Base-by-base conservation (phyloP, 2,797 vertebrate species). In the Gallinago solitaria region DNA sequence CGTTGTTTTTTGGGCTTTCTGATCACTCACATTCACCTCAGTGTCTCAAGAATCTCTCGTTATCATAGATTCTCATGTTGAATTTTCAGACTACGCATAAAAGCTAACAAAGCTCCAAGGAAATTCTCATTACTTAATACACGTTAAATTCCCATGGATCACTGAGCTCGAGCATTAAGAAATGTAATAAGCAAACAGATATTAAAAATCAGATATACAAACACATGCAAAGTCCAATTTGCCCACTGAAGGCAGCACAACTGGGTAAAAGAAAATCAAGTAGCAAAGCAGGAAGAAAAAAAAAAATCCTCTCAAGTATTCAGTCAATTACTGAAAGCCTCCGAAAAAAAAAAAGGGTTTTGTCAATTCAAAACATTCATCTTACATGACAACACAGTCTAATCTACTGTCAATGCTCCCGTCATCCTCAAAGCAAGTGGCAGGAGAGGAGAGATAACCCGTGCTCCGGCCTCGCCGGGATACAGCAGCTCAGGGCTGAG, bases 281-380 rank as follows among this genome's bases (percentile, higher is more conserved):
- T 2, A 83, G 64, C 45, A 54, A 90, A 87, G 53, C 68, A 54
- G 41, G 16, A 0, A 12, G 43, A 41, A 70, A 63, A 24, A 48
- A 76, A 47, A 47, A 47, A 60, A 59, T n/a, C 37, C 64, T 80
- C 90, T 87, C n/a, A n/a, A 93, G 82, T 54, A 83, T 89, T 85
- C 90, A 79, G 51, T 86, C 91, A 92, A 95, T 93, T 92, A 93
- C 71, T 83, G 93, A 51, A 87, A 92, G 71, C 69, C 78, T 93
- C 48, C 21, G 73, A 47, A 61, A 89, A 84, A 89, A 76, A 45
- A 84, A 89, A 76, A 39, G 41, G 7, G 10, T 41, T 47, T 84
- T 95, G 88, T 80, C 90, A 89, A 87, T 71, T 89, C 90, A 75
- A 89, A 96, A 80, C 73, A 92, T 69, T 95, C 78, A 85, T 94